These are phyloP conservation scores for Ylistrum balloti DNA, from an alignment of 1,140 invertebrate genomes.

Conservation along the genomic window DNA sequence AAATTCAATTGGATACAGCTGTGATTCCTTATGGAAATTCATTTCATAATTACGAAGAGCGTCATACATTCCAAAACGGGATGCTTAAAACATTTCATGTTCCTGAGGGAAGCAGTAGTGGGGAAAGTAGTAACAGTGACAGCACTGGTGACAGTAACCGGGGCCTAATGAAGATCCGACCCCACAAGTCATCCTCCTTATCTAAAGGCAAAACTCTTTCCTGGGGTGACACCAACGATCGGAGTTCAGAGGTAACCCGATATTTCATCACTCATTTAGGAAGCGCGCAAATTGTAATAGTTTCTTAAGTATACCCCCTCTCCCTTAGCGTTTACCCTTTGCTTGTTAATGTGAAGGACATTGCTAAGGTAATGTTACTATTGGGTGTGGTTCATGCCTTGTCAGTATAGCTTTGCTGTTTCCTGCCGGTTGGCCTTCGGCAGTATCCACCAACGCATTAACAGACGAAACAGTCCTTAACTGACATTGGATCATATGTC, in stretches of 20 bases:
- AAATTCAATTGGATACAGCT: slow-evolving; percentile 71
- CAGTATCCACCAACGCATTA: too few relatives aligned
- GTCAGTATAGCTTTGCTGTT: too few relatives aligned
- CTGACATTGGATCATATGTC: too few relatives aligned
- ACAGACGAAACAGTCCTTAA: too few relatives aligned
- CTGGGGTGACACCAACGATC: slow-evolving; percentile 1
- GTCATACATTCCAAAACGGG: slow-evolving; percentile 52
- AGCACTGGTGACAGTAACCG: slow-evolving; percentile 60
- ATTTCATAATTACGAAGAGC: not conserved
- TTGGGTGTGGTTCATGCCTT: too few relatives aligned
- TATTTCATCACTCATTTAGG: too few relatives aligned
- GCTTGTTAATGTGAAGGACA: too few relatives aligned
- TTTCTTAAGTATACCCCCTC: too few relatives aligned
- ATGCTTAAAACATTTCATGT: slow-evolving; percentile 58
- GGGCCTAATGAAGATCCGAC: slow-evolving; percentile 55
- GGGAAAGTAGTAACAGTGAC: slow-evolving; percentile 58
- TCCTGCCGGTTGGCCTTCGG: too few relatives aligned
- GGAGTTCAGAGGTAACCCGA: not conserved
- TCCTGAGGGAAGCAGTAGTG: slow-evolving; percentile 61
- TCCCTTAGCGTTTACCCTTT: too few relatives aligned
- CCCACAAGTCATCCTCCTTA: not conserved
- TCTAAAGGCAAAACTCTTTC: not conserved
- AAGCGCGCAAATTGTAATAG: too few relatives aligned
- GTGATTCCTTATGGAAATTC: slow-evolving; percentile 63
- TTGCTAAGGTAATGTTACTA: too few relatives aligned